Evolutionary conservation across 2,888 invertebrate genomes (phyloP).

Genomic region (Spilarctia lutea): DNA sequence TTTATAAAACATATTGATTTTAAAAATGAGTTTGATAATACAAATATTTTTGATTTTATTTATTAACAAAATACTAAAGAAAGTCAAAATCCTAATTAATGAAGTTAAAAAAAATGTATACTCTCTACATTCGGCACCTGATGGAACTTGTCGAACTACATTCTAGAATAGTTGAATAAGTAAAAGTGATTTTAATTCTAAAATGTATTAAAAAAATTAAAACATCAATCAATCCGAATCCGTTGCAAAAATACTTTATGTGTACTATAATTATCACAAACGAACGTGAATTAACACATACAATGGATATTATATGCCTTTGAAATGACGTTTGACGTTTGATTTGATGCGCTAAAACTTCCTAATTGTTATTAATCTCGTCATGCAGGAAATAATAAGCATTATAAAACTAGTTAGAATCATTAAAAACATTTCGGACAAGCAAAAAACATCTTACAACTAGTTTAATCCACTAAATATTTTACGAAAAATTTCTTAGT

Average conservation of each 20-base stretch:
- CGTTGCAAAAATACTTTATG: neutral
- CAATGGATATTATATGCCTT: neutral
- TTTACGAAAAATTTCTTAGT: neutral
- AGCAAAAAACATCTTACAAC: neutral
- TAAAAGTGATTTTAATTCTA: too few species aligned
- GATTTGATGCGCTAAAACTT: neutral
- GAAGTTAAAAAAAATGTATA: too few species aligned
- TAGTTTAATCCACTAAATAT: neutral
- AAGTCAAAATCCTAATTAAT: too few species aligned
- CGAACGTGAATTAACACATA: neutral
- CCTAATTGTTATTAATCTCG: neutral
- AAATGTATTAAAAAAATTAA: too few species aligned
- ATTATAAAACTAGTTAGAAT: neutral
- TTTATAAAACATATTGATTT: too few species aligned
- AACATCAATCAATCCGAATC: too few species aligned
- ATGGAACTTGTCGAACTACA: too few species aligned
- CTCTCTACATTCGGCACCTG: too few species aligned
- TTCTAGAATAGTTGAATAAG: too few species aligned
- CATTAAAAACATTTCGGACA: neutral
- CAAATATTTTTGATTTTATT: too few species aligned
- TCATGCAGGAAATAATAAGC: neutral
- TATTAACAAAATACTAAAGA: too few species aligned
- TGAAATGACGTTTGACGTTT: neutral
- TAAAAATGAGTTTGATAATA: too few species aligned
- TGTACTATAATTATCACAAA: neutral